phyloP scores from a whole-genome alignment of 2,113 vertebrate genomes.

The Tiliqua scincoides region DNA sequence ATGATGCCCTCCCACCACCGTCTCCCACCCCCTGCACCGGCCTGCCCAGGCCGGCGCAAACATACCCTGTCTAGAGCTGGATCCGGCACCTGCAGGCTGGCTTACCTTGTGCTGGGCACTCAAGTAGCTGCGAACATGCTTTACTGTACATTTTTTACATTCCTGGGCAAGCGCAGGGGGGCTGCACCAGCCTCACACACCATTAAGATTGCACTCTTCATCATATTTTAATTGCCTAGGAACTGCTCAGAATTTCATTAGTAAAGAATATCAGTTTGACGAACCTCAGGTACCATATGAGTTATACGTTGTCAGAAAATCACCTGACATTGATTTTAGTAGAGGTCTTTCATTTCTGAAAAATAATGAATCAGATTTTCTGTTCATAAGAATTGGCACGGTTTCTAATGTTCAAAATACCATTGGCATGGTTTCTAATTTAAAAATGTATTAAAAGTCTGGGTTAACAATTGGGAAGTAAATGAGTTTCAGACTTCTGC shows the following conservation, averaged over 20 bases:
- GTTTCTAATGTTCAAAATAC: not conserved
- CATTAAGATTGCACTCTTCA: no score
- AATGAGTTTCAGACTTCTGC: not conserved
- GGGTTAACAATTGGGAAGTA: not conserved
- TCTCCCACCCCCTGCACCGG: no score
- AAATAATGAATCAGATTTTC: accelerated
- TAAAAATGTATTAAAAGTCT: not conserved
- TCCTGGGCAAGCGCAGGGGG: no score
- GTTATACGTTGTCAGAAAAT: not conserved
- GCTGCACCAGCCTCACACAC: no score
- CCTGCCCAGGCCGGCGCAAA: no score
- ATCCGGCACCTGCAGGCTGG: no score
- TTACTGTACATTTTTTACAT: no score
- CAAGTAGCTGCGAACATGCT: no score
- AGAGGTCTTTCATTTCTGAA: not conserved
- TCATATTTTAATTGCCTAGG: not conserved
- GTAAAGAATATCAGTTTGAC: not conserved
- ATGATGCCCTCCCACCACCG: no score
- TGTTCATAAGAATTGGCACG: not conserved
- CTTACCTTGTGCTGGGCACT: no score
- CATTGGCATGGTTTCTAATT: not conserved
- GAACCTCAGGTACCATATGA: not conserved
- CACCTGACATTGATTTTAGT: accelerated
- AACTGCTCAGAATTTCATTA: not conserved
- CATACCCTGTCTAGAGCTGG: no score